Evolutionary conservation across 1,140 invertebrate genomes (phyloP).

Genomic region (Babylonia areolata): DNA sequence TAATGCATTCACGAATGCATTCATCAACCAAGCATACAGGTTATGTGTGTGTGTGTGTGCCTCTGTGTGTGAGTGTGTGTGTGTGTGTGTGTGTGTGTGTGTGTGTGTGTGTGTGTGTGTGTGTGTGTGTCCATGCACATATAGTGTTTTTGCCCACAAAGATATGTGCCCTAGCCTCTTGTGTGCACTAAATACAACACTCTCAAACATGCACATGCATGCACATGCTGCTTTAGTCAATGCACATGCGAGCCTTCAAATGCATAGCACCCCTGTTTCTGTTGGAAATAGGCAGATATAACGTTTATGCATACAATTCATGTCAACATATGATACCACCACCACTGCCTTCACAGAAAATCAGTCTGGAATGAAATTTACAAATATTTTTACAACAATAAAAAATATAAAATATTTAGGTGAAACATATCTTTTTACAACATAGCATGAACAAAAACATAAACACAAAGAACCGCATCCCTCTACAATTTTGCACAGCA

Average conservation of each 20-base stretch:
- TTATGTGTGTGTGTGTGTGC: no score
- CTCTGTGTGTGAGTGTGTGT: background rate
- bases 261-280: background rate
- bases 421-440: background rate
- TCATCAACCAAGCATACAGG: no score
- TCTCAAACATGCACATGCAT: background rate
- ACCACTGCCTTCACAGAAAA: background rate
- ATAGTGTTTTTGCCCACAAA: background rate
- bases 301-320: background rate
- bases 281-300: background rate
- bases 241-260: background rate
- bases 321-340: background rate
- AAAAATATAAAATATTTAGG: background rate
- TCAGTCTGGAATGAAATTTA: background rate
- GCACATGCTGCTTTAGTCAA: background rate
- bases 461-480: no score
- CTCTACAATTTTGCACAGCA: no score
- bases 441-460: no score
- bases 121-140: background rate
- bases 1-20: no score
- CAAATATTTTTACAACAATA: background rate
- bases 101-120: background rate
- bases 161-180: background rate
- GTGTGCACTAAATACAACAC: background rate
- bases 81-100: constrained; percentile 8